Base-by-base conservation (phyloP, 2,113 vertebrate species). In the Platysteira castanea region DNA sequence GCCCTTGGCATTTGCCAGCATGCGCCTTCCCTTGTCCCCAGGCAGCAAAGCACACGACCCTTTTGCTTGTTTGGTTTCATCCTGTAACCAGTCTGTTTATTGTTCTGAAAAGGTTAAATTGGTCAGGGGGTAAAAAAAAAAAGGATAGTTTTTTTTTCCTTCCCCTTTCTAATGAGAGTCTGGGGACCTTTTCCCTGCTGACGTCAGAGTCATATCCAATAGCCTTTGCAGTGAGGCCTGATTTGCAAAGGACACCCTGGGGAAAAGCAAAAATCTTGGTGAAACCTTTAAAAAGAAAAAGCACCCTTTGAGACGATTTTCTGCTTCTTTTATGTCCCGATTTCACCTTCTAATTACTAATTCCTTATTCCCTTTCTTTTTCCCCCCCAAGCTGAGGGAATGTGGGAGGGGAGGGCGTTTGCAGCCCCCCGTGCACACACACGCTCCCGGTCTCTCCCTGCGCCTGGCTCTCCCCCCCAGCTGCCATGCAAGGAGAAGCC, bases 31-130 rank as follows among this genome's bases (percentile, higher is more conserved):
- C 50, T 39, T 2, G 1, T 47, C 23, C 35, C 24, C 0, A 2
- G 74, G 33, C 33, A 35, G 41, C 41, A 4, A 54, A 94, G 37
- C 47, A 73, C 37, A 5, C 11, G 37, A 41, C 28, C 31, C 42
- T 95, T 59, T 39, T 15, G 11, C 60, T 71, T 61, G 64, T 71
- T 92, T 64, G 52, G 18, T 91, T 89, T 85, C 2, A 0, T 79
- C 83, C 75, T 87, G 56, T 44, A 78, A 73, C 73, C 74, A 54
- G 77, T 46, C 69, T 41, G 63, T 81, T 94, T 93, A 70, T 94
- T 97, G 83, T 92, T 97, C 95, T 81, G 70, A 89, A 95, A 96
- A 94, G 94, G 73, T 97, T 95, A 96, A 96, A 92, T 56, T 86
- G 65, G 53, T 84, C 67, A 71, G 94, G 70, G 13, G 1, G 1